These are phyloP conservation scores for Pitta sordida DNA, from an alignment of 2,113 vertebrate species.

Conservation along the genomic window DNA sequence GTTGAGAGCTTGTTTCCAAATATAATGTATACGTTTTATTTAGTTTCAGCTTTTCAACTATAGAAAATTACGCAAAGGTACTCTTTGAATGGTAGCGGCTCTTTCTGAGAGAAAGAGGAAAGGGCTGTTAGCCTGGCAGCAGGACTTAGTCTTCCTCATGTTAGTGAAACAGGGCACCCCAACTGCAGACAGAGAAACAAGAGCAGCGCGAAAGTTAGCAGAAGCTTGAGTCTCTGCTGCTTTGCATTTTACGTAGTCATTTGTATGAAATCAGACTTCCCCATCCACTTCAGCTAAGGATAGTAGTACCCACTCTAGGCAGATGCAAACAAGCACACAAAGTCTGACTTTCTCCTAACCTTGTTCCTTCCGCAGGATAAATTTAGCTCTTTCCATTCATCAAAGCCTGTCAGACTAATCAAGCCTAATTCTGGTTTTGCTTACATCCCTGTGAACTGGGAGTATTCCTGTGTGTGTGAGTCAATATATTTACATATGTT, in stretches of 20 bases:
- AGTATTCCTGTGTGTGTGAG: background rate
- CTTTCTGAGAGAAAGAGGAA: background rate
- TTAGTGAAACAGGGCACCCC: background rate
- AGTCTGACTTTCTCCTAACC: conserved; percentile 46
- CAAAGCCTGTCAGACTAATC: conserved; percentile 52
- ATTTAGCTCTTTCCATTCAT: conserved; percentile 50
- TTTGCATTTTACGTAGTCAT: background rate
- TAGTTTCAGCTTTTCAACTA: conserved; percentile 1
- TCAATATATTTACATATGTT: conserved; percentile 23
- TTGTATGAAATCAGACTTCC: background rate
- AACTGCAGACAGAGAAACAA: background rate
- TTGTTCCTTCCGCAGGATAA: conserved; percentile 9
- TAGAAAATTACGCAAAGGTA: conserved; percentile 29
- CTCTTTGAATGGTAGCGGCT: background rate
- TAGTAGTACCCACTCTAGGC: background rate
- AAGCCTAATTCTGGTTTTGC: conserved; percentile 43
- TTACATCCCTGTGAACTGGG: background rate
- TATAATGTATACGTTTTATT: conserved; percentile 24
- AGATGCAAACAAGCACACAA: background rate
- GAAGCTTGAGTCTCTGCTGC: background rate
- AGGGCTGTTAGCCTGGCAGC: background rate
- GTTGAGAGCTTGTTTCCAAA: conserved; percentile 13
- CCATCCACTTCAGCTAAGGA: background rate
- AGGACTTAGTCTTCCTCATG: background rate
- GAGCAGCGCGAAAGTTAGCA: background rate